phyloP scores from a whole-genome alignment of 2,113 vertebrate species.

The Ellobius talpinus region DNA sequence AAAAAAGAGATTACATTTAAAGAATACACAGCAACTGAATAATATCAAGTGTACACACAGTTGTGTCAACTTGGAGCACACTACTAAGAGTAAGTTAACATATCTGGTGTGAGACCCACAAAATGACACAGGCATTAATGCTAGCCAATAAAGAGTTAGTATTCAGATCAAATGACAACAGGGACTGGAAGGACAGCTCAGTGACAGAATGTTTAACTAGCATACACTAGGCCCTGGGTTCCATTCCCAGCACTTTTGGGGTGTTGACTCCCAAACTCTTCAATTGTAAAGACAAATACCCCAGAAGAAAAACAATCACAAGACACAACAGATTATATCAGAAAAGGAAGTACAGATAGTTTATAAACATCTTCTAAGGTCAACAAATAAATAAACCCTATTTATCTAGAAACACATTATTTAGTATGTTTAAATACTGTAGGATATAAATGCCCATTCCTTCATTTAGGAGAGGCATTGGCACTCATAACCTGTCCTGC shows the following conservation, averaged over 20 bases:
- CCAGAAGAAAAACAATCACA: background rate
- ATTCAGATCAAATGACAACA: background rate
- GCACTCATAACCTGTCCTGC: background rate
- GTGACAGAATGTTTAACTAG: background rate
- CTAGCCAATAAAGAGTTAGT: background rate
- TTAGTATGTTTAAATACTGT: background rate
- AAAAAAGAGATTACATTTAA: slow-evolving; percentile 73
- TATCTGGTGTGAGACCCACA: background rate
- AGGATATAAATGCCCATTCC: background rate
- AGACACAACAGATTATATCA: background rate
- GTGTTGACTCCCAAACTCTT: background rate
- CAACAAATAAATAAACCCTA: too few species aligned
- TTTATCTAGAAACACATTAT: background rate
- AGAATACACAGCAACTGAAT: slow-evolving; percentile 20
- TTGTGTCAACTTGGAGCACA: background rate
- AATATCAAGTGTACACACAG: background rate
- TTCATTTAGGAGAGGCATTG: background rate
- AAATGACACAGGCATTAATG: slow-evolving; percentile 24
- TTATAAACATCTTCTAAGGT: background rate
- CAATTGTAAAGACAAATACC: background rate
- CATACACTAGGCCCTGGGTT: background rate
- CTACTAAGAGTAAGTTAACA: slow-evolving; percentile 23
- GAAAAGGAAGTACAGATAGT: background rate
- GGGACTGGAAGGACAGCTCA: background rate
- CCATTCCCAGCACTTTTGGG: background rate